Evolutionary conservation across 2,888 invertebrate genomes (phyloP).

Genomic region (Amblyjoppa fuscipennis): DNA sequence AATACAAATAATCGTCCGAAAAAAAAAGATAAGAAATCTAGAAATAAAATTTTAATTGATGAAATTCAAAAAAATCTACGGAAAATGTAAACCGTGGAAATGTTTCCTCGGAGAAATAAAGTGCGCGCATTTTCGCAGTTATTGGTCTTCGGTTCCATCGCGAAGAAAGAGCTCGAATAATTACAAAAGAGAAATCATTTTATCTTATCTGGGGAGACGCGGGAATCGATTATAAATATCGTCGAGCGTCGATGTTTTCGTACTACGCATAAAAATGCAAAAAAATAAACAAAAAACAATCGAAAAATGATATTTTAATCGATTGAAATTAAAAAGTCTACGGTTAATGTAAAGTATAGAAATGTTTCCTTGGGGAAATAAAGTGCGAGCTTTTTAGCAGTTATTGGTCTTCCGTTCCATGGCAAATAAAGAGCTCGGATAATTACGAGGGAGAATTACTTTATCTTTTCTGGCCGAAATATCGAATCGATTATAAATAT

Average conservation of each 20-base stretch:
- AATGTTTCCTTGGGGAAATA: not conserved
- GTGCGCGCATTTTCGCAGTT: not conserved
- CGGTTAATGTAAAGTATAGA: too few species aligned
- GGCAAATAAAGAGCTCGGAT: not conserved
- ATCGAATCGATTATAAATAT: not conserved
- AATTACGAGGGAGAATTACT: not conserved
- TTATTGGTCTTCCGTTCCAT: not conserved
- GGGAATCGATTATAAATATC: not conserved
- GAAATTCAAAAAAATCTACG: too few species aligned
- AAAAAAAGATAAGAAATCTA: too few species aligned
- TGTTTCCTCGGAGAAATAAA: not conserved
- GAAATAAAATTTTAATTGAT: too few species aligned
- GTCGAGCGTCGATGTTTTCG: not conserved
- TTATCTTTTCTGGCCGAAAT: not conserved
- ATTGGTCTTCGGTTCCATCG: not conserved
- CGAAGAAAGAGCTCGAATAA: not conserved
- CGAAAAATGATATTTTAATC: too few species aligned
- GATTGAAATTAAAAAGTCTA: too few species aligned
- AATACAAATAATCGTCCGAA: too few species aligned
- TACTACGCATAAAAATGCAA: not conserved
- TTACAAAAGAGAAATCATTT: not conserved
- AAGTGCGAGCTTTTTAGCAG: not conserved
- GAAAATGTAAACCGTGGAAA: too few species aligned
- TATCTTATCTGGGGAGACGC: not conserved
- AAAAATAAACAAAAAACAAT: not conserved